These are phyloP conservation scores for Esox lucius DNA, from an alignment of 2,797 vertebrate species.

Conservation along the genomic window DNA sequence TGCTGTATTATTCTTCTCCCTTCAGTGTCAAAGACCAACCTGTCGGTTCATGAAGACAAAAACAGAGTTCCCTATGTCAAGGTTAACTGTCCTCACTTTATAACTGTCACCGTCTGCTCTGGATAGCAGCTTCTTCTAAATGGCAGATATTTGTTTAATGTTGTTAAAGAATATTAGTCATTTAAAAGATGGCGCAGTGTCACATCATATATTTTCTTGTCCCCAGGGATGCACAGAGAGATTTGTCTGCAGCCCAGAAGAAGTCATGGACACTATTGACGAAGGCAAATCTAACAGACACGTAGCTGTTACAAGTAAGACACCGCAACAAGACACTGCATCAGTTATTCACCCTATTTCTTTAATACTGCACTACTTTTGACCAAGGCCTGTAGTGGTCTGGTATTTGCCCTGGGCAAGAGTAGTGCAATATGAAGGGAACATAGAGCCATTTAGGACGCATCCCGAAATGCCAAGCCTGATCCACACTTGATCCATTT, in stretches of 20 bases:
- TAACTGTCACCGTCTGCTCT: background rate
- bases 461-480: too few species aligned
- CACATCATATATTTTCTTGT: constrained; percentile 30
- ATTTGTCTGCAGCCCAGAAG: constrained; percentile 94
- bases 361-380: background rate
- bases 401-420: too few species aligned
- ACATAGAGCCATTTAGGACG: too few species aligned
- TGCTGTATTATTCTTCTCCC: background rate
- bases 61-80: constrained; percentile 97
- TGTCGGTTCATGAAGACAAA: constrained; percentile 97
- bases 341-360: background rate
- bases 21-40: constrained; percentile 92
- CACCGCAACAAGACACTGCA: background rate
- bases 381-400: too few species aligned
- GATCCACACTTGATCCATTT: too few species aligned
- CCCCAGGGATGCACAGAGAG: constrained; percentile 91
- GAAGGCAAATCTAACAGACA: constrained; percentile 95
- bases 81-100: constrained; percentile 67
- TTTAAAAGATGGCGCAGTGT: background rate
- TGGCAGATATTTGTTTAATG: background rate
- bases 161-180: background rate
- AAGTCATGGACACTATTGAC: constrained; percentile 97
- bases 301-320: constrained; percentile 96
- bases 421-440: too few species aligned
- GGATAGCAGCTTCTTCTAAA: background rate